Base-by-base conservation (phyloP, 1,140 invertebrate species). In the Lepidotrigona ventralis region DNA sequence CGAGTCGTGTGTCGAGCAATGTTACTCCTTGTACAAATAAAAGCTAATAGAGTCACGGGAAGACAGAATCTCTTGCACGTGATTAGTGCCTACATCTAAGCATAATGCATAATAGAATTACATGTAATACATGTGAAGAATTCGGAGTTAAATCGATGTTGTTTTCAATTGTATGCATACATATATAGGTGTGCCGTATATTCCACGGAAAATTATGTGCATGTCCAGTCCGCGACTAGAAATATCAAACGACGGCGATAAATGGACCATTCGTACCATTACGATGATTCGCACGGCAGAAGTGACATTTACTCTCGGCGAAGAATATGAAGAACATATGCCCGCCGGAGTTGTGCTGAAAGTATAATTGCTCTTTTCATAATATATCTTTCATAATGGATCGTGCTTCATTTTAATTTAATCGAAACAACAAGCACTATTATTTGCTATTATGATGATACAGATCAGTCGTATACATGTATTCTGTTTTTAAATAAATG, bases 191-290 rank as follows among this genome's bases (percentile, higher is more conserved):
- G 92, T 94, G 14, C 96, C 95, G 56, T 96, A 93, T 79, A 94
- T 96, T 87, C 94, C 94, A 8, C 92, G 95, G 84, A 96, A 96
- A 93, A 95, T 96, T 95, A 96, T 96, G 95, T 86, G 89, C 29
- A 91, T 95, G 89, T 94, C 95, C 68, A 95, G 94, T 85, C 96
- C 96, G 54, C 90, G 93, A 56, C 92, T 96, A 90, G 95, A 96
- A 92, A 95, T 96, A 69, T 91, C 91, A 17, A 89, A 94, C 60
- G 91, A 95, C 73, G 94, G 94, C 66, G 94, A 95, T n/a, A 92
- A 93, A 81, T 96, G 95, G 95, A 94, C 93, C 0, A 94, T 96
- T 51, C 95, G 95, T 86, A 95, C 93, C 68, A 93, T 93, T 82
- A 95, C 96, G 5, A 85, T 93, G 80, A 84, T 94, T 66, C 85